These are phyloP conservation scores for Myiotriccus ornatus DNA, from an alignment of 2,797 vertebrate species.

Conservation along the genomic window DNA sequence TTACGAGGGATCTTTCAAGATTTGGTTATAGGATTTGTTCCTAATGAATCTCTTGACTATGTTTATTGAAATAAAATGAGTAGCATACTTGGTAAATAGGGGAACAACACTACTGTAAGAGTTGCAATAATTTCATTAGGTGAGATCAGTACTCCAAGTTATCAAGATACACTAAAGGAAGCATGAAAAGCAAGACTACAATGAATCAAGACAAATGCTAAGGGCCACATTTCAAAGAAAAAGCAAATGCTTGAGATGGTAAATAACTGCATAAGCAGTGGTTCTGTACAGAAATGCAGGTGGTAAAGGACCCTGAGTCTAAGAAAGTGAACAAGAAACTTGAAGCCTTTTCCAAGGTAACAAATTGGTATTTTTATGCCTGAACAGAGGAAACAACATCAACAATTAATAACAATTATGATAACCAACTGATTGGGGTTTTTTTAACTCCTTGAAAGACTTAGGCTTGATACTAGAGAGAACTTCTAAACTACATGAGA, in stretches of 20 bases:
- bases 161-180: not conserved
- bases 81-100: not conserved
- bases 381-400: not conserved
- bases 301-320: not conserved
- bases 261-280: not conserved
- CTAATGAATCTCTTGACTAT: not conserved
- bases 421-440: too few species aligned
- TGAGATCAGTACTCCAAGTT: not conserved
- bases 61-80: not conserved
- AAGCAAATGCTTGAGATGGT: not conserved
- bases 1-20: not conserved
- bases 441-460: not conserved
- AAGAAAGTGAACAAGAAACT: not conserved
- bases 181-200: not conserved
- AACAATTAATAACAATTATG: not conserved
- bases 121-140: not conserved
- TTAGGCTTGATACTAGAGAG: not conserved
- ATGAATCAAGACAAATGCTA: not conserved
- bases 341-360: not conserved
- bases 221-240: not conserved
- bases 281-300: not conserved
- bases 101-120: not conserved
- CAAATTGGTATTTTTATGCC: not conserved
- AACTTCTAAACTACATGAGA: not conserved
- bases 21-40: not conserved